Base-by-base conservation (phyloP, 1,140 invertebrate species). In the Kradibia gibbosae region DNA sequence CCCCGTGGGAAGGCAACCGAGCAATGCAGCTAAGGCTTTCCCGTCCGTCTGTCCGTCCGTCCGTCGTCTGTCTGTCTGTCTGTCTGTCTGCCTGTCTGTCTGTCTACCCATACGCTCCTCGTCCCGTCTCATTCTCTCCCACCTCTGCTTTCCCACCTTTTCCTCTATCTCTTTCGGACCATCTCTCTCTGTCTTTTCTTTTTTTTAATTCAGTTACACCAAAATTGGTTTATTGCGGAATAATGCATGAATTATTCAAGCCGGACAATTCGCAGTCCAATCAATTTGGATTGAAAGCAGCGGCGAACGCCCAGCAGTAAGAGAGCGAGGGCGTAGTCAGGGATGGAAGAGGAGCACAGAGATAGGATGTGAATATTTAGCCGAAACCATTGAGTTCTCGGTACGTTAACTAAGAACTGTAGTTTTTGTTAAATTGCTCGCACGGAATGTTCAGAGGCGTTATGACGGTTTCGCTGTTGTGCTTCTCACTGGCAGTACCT, bases 231-330 rank as follows among this genome's bases (percentile, higher is more conserved):
- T 86, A 85, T 84, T 82, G 84, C 57, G 72, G 84, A 81, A 84
- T 84, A 86, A 88, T 86, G 86, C 85, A 90, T 91, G 90, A 90
- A 91, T 91, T 88, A 91, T 91, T 91, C 90, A 91, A 84, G 77
- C 84, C 85, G 86, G 83, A 86, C 87, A 86, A 85, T 88, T 89
- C 86, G 85, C 86, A 86, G 87, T 84, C 88, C 89, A 90, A 90
- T 90, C 89, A 90, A 88, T 89, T 88, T 87, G 86, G 84, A 85
- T 83, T 84, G 84, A 88, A 85, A 84, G 86, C 84, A 85, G 78
- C 76, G 77, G 78, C 82, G 53, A 45, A 39, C 0, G 11, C 13
- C n/a, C 36, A 60, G 72, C 34, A 20, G 71, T 22, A 73, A 57
- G 71, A 53, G 78, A 65, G 55, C 25, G 53, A 25, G 70, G 77